Percentiles rank a stretch among this genome's conserved stretches.
Conservation (phyloP, 2,888 invertebrate species). For the Melanotus villosus region DNA sequence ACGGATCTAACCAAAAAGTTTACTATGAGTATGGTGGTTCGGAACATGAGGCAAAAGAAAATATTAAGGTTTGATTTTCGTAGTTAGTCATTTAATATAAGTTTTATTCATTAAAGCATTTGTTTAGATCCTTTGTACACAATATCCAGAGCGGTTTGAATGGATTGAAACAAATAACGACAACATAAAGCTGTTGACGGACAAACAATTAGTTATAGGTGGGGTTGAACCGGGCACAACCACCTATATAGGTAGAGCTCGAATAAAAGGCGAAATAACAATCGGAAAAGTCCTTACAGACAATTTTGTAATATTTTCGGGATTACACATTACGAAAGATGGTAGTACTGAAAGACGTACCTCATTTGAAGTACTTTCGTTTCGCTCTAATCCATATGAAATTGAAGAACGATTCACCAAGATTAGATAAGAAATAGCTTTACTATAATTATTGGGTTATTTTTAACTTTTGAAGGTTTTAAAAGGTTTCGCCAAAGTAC, state of each 20-base stretch:
- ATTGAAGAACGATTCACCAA: too few relatives aligned
- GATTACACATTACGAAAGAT: too few relatives aligned
- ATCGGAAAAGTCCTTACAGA: not conserved
- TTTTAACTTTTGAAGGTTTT: too few relatives aligned
- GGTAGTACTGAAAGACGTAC: too few relatives aligned
- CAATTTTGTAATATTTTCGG: too few relatives aligned
- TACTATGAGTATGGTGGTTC: constrained; percentile 5
- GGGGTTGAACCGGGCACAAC: constrained; percentile 34
- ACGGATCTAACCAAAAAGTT: not conserved
- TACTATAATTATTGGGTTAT: too few relatives aligned
- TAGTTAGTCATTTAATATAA: not conserved
- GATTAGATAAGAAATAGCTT: too few relatives aligned
- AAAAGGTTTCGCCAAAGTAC: too few relatives aligned
- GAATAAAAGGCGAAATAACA: not conserved
- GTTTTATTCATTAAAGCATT: not conserved
- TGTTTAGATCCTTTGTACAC: constrained; percentile 37
- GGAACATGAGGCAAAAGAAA: not conserved
- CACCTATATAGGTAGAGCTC: constrained; percentile 25
- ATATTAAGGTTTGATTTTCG: constrained; percentile 4
- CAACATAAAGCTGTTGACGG: constrained; percentile 20
- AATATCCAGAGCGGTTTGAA: constrained; percentile 34
- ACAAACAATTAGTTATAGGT: constrained; percentile 22
- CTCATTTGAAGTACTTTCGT: too few relatives aligned
- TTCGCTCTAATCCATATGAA: too few relatives aligned
- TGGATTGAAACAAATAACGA: constrained; percentile 39